A percentile compares a stretch with the other conserved stretches of the same genome.
Conservation (phyloP, 1,140 invertebrate species). For the Andrena cerasifolii region DNA sequence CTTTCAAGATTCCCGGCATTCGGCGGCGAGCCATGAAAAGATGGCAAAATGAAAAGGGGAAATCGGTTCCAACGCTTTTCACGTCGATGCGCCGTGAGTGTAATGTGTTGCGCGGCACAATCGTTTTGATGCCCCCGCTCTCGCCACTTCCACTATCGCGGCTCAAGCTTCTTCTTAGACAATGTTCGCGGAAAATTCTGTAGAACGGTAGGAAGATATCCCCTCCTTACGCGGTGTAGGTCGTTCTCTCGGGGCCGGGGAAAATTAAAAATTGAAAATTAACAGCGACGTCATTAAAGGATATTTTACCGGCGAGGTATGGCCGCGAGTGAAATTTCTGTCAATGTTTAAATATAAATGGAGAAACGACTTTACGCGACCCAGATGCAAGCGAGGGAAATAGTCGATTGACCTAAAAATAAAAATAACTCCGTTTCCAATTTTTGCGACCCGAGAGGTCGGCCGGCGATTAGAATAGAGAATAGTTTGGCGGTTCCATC, state of each 20-base stretch:
- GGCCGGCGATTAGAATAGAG: no score
- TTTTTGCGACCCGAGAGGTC: no score
- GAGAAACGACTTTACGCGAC: no score
- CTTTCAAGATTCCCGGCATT: slow-evolving; percentile 15
- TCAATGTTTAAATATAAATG: no score
- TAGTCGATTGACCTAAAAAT: no score
- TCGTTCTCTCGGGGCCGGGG: not conserved
- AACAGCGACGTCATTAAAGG: no score
- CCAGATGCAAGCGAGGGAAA: no score
- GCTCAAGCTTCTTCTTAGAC: not conserved
- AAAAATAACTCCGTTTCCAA: no score
- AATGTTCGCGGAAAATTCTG: not conserved
- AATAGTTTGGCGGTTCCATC: no score
- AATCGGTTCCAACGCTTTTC: slow-evolving; percentile 11
- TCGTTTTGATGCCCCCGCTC: not conserved
- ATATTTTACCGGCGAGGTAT: no score
- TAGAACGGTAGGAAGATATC: not conserved
- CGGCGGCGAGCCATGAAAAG: slow-evolving; percentile 13
- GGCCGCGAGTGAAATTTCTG: no score
- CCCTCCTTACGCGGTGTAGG: not conserved
- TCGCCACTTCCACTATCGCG: not conserved
- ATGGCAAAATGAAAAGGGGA: slow-evolving; percentile 5
- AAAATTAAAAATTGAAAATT: not conserved
- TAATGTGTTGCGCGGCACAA: slow-evolving; percentile 4
- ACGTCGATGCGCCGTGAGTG: not conserved